Evolutionary conservation across 2,113 vertebrate genomes (phyloP).

Genomic region (Ochotona curzoniae): DNA sequence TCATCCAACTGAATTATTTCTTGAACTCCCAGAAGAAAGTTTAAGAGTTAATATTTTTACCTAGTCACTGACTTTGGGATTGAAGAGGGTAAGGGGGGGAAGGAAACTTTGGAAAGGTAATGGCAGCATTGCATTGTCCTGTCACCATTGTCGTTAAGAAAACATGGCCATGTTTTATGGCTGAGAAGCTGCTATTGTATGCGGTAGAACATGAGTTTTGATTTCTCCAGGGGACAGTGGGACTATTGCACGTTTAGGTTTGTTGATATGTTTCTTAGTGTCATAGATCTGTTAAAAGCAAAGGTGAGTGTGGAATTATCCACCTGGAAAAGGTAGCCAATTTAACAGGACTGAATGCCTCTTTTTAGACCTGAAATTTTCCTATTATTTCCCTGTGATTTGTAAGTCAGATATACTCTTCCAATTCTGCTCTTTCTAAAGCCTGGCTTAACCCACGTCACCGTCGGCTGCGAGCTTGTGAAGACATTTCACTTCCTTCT

Average conservation of each 20-base stretch:
- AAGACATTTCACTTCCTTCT: conserved; percentile 77
- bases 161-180: neutral
- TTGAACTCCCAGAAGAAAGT: neutral
- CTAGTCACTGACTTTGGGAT: neutral
- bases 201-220: neutral
- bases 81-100: neutral
- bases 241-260: neutral
- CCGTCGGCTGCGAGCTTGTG: conserved; percentile 59
- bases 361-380: conserved; percentile 43
- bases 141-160: neutral
- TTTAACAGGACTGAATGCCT: conserved; percentile 44
- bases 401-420: conserved; percentile 73
- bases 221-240: neutral
- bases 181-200: neutral
- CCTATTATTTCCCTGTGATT: conserved; percentile 65
- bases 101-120: neutral
- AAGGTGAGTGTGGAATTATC: conserved; percentile 40
- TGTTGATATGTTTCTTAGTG: neutral
- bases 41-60: neutral
- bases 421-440: conserved; percentile 81
- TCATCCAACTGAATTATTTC: neutral
- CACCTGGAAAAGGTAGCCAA: conserved; percentile 39
- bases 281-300: neutral
- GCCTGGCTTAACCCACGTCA: conserved; percentile 74
- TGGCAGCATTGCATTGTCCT: neutral